Conservation (phyloP, 2,888 invertebrate genomes). For the Gymnosoma rotundatum region DNA sequence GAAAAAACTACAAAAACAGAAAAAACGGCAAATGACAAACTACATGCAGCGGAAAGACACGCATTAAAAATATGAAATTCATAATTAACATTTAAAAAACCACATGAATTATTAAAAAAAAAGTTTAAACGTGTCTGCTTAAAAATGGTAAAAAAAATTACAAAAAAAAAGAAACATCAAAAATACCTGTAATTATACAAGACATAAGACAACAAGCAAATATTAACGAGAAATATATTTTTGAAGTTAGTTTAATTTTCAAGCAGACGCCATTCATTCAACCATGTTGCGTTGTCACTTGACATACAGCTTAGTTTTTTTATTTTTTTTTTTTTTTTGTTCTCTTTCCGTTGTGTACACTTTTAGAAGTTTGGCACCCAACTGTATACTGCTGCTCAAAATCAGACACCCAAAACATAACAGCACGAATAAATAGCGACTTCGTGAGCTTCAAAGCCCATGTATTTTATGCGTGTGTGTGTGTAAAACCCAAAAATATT, state of each 20-base stretch:
- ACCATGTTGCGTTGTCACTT: slow-evolving; percentile 62
- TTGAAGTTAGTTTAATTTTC: slow-evolving; percentile 62
- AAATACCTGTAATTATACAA: slow-evolving; percentile 67
- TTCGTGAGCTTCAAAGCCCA: slow-evolving; percentile 32
- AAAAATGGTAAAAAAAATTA: background rate
- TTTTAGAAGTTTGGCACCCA: slow-evolving; percentile 50
- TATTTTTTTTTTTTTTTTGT: background rate
- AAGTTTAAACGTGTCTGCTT: slow-evolving; percentile 38
- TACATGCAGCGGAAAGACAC: slow-evolving; percentile 58
- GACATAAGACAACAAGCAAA: slow-evolving; percentile 55
- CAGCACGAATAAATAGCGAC: slow-evolving; percentile 54
- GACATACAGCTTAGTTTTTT: slow-evolving; percentile 55
- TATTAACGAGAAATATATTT: slow-evolving; percentile 57
- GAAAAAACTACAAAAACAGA: background rate
- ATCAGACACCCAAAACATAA: slow-evolving; percentile 50
- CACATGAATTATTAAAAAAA: slow-evolving; percentile 42
- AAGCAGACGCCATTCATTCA: slow-evolving; percentile 65
- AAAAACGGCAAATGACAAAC: slow-evolving; percentile 62
- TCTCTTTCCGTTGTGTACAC: background rate
- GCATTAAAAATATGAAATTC: slow-evolving; percentile 68
- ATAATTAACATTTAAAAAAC: slow-evolving; percentile 65
- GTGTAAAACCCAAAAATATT: slow-evolving; percentile 31
- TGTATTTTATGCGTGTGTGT: slow-evolving; percentile 13
- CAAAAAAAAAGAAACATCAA: slow-evolving; percentile 43
- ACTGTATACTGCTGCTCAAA: slow-evolving; percentile 11